phyloP scores from a whole-genome alignment of 2,888 invertebrate genomes.

The Drosophila tripunctata region DNA sequence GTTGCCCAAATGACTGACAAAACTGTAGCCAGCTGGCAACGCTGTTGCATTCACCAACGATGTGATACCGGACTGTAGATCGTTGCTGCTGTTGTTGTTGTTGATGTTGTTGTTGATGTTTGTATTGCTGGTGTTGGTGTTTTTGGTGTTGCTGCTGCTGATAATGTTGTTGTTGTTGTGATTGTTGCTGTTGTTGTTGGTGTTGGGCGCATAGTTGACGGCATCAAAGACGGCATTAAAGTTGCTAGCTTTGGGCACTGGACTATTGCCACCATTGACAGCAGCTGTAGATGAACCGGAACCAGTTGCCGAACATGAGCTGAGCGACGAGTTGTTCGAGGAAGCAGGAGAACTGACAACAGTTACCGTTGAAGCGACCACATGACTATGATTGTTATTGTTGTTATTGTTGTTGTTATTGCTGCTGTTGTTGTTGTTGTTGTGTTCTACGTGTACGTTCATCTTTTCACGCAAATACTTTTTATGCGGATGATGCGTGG shows the following conservation, averaged over 20 bases:
- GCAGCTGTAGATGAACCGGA: conserved; percentile 78
- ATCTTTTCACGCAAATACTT: conserved; percentile 84
- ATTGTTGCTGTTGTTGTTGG: not conserved
- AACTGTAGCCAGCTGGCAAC: conserved; percentile 61
- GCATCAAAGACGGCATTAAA: conserved; percentile 61
- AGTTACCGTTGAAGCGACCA: conserved; percentile 76
- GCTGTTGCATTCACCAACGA: conserved; percentile 42
- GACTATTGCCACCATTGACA: conserved; percentile 81
- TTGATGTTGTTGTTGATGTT: conserved; percentile 1
- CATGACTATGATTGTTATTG: conserved; percentile 41
- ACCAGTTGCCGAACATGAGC: conserved; percentile 52
- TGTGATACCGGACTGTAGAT: conserved; percentile 32
- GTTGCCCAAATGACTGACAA: conserved; percentile 54
- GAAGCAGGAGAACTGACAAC: conserved; percentile 82
- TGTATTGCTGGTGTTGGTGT: conserved; percentile 9
- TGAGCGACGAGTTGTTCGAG: conserved; percentile 76
- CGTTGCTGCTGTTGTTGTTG: conserved; percentile 17
- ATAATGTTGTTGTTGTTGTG: conserved; percentile 7
- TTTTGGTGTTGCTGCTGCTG: conserved; percentile 27
- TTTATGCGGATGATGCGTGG: conserved; percentile 84
- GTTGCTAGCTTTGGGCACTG: conserved; percentile 61
- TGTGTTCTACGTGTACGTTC: conserved; percentile 82
- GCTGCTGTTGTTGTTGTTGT: conserved; percentile 41
- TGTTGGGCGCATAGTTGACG: conserved; percentile 52
- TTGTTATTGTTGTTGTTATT: conserved; percentile 41